phyloP scores from a whole-genome alignment of 2,888 invertebrate species.

The Helicoverpa assulta region DNA sequence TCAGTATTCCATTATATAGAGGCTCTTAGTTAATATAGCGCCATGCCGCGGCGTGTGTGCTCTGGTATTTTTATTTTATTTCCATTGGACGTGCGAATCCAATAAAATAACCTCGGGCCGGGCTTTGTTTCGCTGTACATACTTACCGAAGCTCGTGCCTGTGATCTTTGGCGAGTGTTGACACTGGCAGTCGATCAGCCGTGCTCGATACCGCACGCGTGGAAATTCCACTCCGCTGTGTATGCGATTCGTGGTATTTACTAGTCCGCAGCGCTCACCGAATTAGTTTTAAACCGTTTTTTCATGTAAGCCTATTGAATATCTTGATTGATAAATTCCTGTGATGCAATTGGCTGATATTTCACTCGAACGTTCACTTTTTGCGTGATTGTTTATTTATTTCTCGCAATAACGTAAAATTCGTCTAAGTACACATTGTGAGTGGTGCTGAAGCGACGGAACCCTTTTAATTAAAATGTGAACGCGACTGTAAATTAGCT shows the following conservation, averaged over 20 bases:
- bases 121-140: conserved; percentile 47
- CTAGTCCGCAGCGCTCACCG: conserved; percentile 8
- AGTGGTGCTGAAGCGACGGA: conserved; percentile 54
- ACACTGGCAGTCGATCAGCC: conserved; percentile 53
- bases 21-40: conserved; percentile 23
- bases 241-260: conserved; percentile 25
- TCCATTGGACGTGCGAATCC: conserved; percentile 31
- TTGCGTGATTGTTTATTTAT: conserved; percentile 10
- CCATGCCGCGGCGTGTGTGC: conserved; percentile 1
- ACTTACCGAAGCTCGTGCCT: conserved; percentile 39
- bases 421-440: conserved; percentile 29
- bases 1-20: conserved; percentile 28
- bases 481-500: conserved; percentile 71
- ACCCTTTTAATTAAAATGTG: conserved; percentile 73
- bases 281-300: conserved; percentile 21
- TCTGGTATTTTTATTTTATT: conserved; percentile 6
- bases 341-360: conserved; percentile 13
- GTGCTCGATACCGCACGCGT: conserved; percentile 22
- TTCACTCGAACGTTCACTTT: conserved; percentile 8
- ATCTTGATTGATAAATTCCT: conserved; percentile 22
- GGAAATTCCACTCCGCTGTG: conserved; percentile 23
- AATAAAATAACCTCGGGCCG: conserved; percentile 49
- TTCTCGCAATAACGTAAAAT: conserved; percentile 21
- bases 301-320: conserved; percentile 11
- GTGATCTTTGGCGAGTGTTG: conserved; percentile 57